These are phyloP conservation scores for Andricus curvator DNA, from an alignment of 2,888 invertebrate genomes.

Conservation along the genomic window DNA sequence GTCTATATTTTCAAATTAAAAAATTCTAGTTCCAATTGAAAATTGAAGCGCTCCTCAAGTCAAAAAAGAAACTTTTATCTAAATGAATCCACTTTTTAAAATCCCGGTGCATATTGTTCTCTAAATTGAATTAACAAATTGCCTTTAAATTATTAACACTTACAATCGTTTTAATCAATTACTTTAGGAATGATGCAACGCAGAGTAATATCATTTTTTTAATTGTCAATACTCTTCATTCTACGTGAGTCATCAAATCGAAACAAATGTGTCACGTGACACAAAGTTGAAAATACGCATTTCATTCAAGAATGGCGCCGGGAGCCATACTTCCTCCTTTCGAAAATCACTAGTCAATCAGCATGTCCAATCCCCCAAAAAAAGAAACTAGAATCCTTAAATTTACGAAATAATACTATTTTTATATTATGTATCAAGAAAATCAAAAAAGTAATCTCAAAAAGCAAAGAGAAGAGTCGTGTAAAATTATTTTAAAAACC, in stretches of 20 bases:
- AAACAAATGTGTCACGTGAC: slow-evolving; percentile 36
- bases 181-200: not conserved
- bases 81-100: not conserved
- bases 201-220: not conserved
- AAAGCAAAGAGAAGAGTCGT: not conserved
- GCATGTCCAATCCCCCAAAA: not conserved
- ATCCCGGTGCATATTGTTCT: not conserved
- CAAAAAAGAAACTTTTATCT: not conserved
- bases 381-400: not conserved
- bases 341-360: not conserved
- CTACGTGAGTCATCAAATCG: slow-evolving; percentile 4
- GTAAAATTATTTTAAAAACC: not conserved
- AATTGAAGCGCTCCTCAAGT: not conserved
- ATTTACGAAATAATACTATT: not conserved
- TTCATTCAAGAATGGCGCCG: slow-evolving; percentile 43
- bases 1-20: not conserved
- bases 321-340: slow-evolving; percentile 2
- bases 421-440: not conserved
- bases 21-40: not conserved
- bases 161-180: not conserved
- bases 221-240: not conserved
- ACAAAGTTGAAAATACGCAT: not conserved
- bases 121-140: not conserved
- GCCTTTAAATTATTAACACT: not conserved
- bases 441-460: not conserved